These are phyloP conservation scores for Pitangus sulphuratus DNA, from an alignment of 2,797 vertebrate genomes.

Conservation along the genomic window DNA sequence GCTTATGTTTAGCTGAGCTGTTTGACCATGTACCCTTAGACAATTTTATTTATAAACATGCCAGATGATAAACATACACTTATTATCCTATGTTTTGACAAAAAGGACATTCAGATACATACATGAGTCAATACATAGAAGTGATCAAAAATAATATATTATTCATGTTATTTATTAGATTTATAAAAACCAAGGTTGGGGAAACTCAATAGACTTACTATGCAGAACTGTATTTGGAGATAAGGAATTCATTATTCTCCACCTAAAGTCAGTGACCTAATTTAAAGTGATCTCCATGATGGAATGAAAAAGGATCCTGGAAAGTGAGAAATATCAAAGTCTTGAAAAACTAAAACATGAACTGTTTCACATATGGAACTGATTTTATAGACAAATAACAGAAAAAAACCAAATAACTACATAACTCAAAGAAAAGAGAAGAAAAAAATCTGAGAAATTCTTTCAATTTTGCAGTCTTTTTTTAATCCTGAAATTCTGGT, in stretches of 20 bases:
- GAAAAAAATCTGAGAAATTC: not conserved
- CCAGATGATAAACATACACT: not conserved
- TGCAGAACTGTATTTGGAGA: not conserved
- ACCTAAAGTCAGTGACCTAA: not conserved
- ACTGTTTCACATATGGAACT: not conserved
- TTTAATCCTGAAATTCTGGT: not conserved
- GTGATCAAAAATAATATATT: not conserved
- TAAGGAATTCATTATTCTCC: fast-evolving
- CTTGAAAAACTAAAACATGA: not conserved
- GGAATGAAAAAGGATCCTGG: not conserved
- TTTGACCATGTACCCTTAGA: not conserved
- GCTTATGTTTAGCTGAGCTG: not conserved
- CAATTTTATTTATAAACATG: not conserved
- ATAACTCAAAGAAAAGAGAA: not conserved
- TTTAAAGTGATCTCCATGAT: not conserved
- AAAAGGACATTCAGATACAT: not conserved
- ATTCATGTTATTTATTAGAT: not conserved
- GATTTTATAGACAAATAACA: not conserved
- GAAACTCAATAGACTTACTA: not conserved
- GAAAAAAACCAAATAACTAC: fast-evolving
- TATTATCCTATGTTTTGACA: not conserved
- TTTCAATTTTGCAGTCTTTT: not conserved
- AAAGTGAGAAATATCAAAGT: not conserved
- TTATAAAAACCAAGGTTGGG: not conserved
- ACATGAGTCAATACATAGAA: not conserved